Evolutionary conservation across 2,888 invertebrate species (phyloP), one percentile per base, ranked within the genome.

Genomic region (Horisme vitalbata): DNA sequence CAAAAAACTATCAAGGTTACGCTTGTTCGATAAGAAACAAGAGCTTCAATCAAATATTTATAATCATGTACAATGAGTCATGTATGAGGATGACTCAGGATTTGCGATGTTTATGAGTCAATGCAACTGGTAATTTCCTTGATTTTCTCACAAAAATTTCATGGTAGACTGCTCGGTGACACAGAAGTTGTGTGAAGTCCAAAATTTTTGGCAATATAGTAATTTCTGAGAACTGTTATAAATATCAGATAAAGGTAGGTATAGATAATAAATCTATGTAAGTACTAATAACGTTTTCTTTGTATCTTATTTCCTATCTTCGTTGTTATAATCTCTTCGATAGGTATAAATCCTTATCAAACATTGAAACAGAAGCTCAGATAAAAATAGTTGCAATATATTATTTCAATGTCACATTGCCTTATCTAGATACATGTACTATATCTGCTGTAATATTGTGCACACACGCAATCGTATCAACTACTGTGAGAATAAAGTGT

Each of bases 1-100:
- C 33, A 38, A 33, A 26, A 38, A 31, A 50, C 36, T 58, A 61
- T 59, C 62, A 67, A 66, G 63, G 68, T 54, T 55, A 51, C 52
- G 56, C 27, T 41, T 31, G 26, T 60, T 61, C 45, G 55, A 52
- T 67, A 68, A 67, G 5, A 56, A 44, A 47, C 57, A 59, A 64
- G 58, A 62, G 46, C 53, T 28, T 62, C 73, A 79, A 76, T 75
- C 72, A 72, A 69, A 70, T 65, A 61, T 63, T 70, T 65, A 57
- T 47, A 62, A 55, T 63, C 64, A 70, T 68, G 68, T 57, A 52
- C 49, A 53, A 55, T 78, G 75, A 77, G 68, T 78, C 69, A 79
- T 52, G 35, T 33, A 28, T 77, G 74, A 49, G 46, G 56, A 50
- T 61, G 54, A 47, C 37, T 51, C 53, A 48, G 34, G 20, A 32